Base-by-base conservation (phyloP, 2,888 invertebrate species). In the Sarcophaga variegata region DNA sequence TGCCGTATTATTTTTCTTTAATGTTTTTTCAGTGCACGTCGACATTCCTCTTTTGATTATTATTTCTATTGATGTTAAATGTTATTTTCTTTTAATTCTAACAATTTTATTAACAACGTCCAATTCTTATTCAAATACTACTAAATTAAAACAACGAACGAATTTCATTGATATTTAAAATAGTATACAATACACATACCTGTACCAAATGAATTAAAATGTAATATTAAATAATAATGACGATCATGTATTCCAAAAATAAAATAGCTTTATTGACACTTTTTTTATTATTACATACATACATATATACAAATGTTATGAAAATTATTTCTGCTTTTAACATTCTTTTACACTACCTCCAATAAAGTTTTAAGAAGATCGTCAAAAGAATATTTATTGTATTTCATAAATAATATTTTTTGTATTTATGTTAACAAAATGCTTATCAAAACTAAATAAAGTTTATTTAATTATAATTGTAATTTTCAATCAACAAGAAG, bases 21-120 rank as follows among this genome's bases (percentile, higher is more conserved):
- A 76, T 87, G 81, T 88, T 83, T 79, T 88, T 89, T 84, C 89
- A 90, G 89, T 88, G 80, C 83, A 85, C 90, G 89, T 86, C 89
- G 88, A 66, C 88, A 90, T 89, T 90, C 88, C 80, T 71, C 86
- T 83, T 89, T 88, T 88, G 88, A 81, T 75, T 87, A 88, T 37
- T 37, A 37, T 37, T 37, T 37, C 74, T 86, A 88, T 80, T 70
- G 72, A 27, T 86, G 59, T 79, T 47, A 70, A 49, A 59, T 64
- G 11, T 72, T 54, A 8, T 63, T 20, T 49, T 66, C 25, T 45
- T 14, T 37, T 59, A 75, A 75, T 69, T 54, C n/a, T 69, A 69
- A 69, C 27, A 75, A n/a, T 69, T 64, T 54, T 54, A 71, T 20
- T 84, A 81, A 81, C 60, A 77, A 22, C 49, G 22, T 49, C 59